Evolutionary conservation across 2,888 invertebrate genomes (phyloP), one percentile per base, ranked within the genome.

Genomic region (Schizotus pectinicornis): DNA sequence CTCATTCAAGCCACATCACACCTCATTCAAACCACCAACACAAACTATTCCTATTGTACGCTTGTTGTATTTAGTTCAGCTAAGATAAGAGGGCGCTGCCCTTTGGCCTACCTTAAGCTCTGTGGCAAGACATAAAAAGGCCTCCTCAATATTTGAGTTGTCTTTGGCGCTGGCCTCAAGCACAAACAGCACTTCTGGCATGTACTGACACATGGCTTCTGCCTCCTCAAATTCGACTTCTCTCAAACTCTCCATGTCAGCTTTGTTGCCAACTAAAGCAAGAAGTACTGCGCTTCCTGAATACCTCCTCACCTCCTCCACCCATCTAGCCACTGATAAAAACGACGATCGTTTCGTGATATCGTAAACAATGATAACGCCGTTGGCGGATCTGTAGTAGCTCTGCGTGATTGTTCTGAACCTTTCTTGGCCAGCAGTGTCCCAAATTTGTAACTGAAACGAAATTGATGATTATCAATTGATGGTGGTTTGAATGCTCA

Each of bases 391-490:
- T 74, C 98, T 88, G 81, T 97, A 98, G 78, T 97, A 97, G 78
- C 95, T 95, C 78, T 97, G 97, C 1, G 97, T 98, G 69, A 98
- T 97, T 3, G 97, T 97, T 60, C 97, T 87, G 81, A 98, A 97
- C 62, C 97, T 84, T 80, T 98, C 97, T 76, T 97, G 97, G 0
- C 97, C 97, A 51, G 97, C 96, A 7, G 96, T 97, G 81, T 97
- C 96, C 96, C 96, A 96, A 76, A 97, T 95, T 85, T 95, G 95
- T 61, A 94, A 83, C 93, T 94, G 79, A 65, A 80, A 64, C 48
- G 70, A 62, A 56, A 31, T 46, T 53, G 55, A 14, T 34, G 14
- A 8, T 7, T 31, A 11, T 42, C n/a, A 32, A 46, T 3, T 31
- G 6, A 36, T 11, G 13, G 8, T 47, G 34, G 8, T 3, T 7